A percentile compares a stretch with the other conserved stretches of the same genome.
These are phyloP conservation scores for Isurus oxyrinchus DNA, from an alignment of 2,113 vertebrate species.

Conservation along the genomic window DNA sequence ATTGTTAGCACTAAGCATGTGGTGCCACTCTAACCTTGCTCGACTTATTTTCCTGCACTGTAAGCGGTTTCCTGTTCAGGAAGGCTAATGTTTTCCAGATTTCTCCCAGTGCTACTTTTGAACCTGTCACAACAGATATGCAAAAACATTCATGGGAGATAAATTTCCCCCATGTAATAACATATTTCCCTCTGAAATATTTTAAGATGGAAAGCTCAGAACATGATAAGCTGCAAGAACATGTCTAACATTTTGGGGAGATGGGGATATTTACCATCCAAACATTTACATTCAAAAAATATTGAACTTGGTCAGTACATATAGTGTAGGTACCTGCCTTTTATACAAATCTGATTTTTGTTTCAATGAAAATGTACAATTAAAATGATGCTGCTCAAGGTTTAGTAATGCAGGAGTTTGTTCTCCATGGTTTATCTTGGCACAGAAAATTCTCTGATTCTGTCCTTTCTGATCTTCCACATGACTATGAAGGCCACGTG, in stretches of 20 bases:
- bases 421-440: background rate
- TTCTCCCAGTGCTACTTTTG: background rate
- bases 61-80: background rate
- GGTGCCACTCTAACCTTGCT: background rate
- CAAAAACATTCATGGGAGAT: background rate
- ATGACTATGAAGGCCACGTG: background rate
- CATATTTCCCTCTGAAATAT: background rate
- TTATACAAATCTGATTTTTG: background rate
- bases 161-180: background rate
- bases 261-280: background rate
- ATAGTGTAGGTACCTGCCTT: background rate
- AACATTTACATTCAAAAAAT: background rate
- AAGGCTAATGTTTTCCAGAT: background rate
- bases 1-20: background rate
- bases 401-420: background rate
- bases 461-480: background rate
- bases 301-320: background rate
- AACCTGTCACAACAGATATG: background rate
- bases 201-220: too few species aligned
- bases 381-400: background rate
- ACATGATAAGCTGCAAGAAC: too few species aligned
- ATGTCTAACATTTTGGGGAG: background rate
- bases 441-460: background rate
- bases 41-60: background rate
- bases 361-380: background rate